Evolutionary conservation across 2,113 vertebrate genomes (phyloP), one percentile per base, ranked within the genome.

Genomic region (Catharus minimus): DNA sequence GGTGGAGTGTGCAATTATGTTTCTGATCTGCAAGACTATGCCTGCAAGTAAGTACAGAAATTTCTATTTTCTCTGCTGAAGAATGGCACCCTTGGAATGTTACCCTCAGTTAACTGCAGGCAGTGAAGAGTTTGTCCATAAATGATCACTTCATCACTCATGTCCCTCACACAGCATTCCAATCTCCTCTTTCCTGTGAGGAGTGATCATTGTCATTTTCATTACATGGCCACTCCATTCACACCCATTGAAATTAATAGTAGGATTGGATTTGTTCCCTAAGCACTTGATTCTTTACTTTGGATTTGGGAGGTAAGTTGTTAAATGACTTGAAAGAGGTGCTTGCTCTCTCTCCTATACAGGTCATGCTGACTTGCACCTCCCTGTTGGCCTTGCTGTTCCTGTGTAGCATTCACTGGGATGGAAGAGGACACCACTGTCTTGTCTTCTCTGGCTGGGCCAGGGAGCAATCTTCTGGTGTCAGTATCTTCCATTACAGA

Each of bases 1-100:
- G 97, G 97, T 1, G 99, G 98, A 4, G 88, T 98, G 58, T 99
- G 98, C 90, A 97, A 98, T 92, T 98, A 99, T 71, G 95, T 99
- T 36, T 97, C 98, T 52, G 95, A 98, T 13, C 94, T 99, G 33
- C 95, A 98, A 80, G 97, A 97, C 46, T 98, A 98, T 2, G 98
- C 98, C 21, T 99, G 99, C 98, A 99, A 98, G 99, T 98, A 98
- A 98, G 97, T 97, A 82, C 18, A 44, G 33, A 28, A 30, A 68
- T 76, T 7, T 49, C 3, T 50, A 2, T 66, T 56, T 32, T 73
- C 55, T 62, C 3, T 47, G 71, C 21, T 55, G 46, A 65, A 22
- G n/a, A 58, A 47, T 44, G 62, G 28, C 33, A 58, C 49, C 26
- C 32, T 61, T 72, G 49, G 36, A 53, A 39, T 60, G 46, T 8